Evolutionary conservation across 2,888 invertebrate species (phyloP).

Genomic region (Sceliomorpha sp.): DNA sequence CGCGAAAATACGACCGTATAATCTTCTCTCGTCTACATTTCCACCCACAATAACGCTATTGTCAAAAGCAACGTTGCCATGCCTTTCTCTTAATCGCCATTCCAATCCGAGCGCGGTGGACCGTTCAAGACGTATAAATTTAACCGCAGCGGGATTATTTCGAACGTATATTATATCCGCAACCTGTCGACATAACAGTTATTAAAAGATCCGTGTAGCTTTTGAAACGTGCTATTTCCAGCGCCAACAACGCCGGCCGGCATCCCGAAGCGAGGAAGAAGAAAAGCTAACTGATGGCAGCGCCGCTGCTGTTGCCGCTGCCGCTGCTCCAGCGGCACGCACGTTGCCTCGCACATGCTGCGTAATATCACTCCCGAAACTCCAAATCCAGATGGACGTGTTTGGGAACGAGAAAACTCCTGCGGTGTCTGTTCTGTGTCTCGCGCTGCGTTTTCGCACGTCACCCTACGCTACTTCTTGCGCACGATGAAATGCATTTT

Average conservation of each 20-base stretch:
- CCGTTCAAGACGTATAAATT: slow-evolving; percentile 46
- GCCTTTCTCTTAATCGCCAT: too few relatives aligned
- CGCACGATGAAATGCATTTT: slow-evolving; percentile 22
- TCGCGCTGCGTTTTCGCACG: slow-evolving; percentile 33
- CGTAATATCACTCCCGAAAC: slow-evolving; percentile 45
- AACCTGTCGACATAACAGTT: slow-evolving; percentile 54
- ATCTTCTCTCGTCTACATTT: slow-evolving; percentile 23
- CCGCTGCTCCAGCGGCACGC: slow-evolving; percentile 48
- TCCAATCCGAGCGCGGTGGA: slow-evolving; percentile 41
- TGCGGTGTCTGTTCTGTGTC: slow-evolving; percentile 43
- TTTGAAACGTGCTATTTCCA: slow-evolving; percentile 65
- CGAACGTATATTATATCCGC: slow-evolving; percentile 36
- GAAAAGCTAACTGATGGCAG: too few relatives aligned
- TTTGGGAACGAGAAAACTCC: slow-evolving; percentile 57
- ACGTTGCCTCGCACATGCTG: slow-evolving; percentile 44
- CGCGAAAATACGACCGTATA: slow-evolving; percentile 12
- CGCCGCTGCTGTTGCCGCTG: too few relatives aligned
- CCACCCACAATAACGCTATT: slow-evolving; percentile 40
- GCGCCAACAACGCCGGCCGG: too few relatives aligned
- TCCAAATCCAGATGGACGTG: slow-evolving; percentile 61
- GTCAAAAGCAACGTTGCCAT: too few relatives aligned
- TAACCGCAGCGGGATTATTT: slow-evolving; percentile 42
- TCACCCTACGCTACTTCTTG: slow-evolving; percentile 35
- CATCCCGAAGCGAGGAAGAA: slow-evolving; percentile 45
- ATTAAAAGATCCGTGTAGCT: slow-evolving; percentile 63